phyloP scores from a whole-genome alignment of 2,888 invertebrate genomes.

The Scrobipalpa atriplicella region DNA sequence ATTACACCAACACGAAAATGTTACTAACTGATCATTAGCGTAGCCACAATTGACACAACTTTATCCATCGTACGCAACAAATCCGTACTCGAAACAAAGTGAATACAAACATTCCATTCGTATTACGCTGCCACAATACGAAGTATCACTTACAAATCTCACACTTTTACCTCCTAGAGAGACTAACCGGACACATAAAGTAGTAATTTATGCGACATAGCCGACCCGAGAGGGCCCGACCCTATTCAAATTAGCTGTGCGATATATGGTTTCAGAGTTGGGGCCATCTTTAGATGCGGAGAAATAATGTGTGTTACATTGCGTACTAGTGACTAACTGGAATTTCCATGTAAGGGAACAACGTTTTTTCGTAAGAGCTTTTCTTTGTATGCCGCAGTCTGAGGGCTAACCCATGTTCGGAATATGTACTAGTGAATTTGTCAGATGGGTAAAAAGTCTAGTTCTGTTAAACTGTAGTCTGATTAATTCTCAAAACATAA shows the following conservation, averaged over 20 bases:
- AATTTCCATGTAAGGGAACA: too few relatives aligned
- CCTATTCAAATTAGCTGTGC: constrained; percentile 66
- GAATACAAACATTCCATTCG: constrained; percentile 11
- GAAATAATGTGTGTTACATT: constrained; percentile 1
- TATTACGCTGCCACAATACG: constrained; percentile 7
- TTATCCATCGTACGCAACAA: background rate
- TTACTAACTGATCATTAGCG: too few relatives aligned
- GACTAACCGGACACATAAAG: constrained; percentile 58
- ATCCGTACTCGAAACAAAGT: background rate
- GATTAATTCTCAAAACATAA: too few relatives aligned
- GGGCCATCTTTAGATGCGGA: background rate
- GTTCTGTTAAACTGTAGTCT: too few relatives aligned
- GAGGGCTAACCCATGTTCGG: too few relatives aligned
- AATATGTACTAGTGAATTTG: too few relatives aligned
- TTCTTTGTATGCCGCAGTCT: too few relatives aligned
- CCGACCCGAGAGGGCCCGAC: constrained; percentile 54
- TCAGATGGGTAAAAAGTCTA: too few relatives aligned
- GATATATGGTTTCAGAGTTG: constrained; percentile 45
- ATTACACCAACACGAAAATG: too few relatives aligned
- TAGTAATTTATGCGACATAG: constrained; percentile 65
- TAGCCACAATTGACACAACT: background rate
- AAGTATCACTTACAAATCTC: constrained; percentile 40
- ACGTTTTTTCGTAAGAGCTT: too few relatives aligned
- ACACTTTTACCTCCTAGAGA: constrained; percentile 44
- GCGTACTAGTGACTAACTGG: background rate